Percentiles rank a stretch among this genome's conserved stretches.
Evolutionary conservation across 2,113 vertebrate species (phyloP).

Genomic region (Periophthalmus modestus): DNA sequence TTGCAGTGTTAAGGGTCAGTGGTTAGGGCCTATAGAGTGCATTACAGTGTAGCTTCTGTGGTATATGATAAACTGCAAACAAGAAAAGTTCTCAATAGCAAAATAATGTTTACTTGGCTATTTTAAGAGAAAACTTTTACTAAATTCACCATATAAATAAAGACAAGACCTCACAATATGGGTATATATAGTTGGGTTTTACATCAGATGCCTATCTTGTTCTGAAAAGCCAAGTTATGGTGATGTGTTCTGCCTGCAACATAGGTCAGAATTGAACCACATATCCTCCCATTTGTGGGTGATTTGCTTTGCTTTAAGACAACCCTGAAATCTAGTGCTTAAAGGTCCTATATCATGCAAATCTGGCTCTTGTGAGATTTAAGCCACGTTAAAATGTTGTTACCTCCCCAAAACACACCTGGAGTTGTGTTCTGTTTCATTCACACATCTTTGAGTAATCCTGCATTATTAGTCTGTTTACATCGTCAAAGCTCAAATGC

Average conservation of each 20-base stretch:
- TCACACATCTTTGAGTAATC: no score
- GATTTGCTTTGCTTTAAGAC: background rate
- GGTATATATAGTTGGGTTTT: background rate
- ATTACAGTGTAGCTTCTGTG: constrained; percentile 48
- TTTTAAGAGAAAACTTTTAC: background rate
- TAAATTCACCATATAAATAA: background rate
- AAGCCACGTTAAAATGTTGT: no score
- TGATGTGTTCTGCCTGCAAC: background rate
- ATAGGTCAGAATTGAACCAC: background rate
- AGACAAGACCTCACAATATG: background rate
- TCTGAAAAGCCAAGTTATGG: background rate
- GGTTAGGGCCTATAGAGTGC: constrained; percentile 56
- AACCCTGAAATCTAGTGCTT: background rate
- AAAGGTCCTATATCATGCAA: background rate
- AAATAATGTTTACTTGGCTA: constrained; percentile 3
- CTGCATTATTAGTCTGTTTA: no score
- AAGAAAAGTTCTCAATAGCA: constrained; percentile 28
- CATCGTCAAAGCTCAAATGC: no score
- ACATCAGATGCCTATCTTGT: background rate
- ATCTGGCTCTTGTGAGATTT: no score
- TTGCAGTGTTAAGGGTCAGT: constrained; percentile 65
- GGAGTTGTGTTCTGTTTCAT: no score
- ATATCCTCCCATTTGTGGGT: background rate
- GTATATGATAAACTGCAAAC: constrained; percentile 51
- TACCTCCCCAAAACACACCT: no score